Conservation (phyloP, 2,797 vertebrate genomes). For the Acropternis orthonyx region DNA sequence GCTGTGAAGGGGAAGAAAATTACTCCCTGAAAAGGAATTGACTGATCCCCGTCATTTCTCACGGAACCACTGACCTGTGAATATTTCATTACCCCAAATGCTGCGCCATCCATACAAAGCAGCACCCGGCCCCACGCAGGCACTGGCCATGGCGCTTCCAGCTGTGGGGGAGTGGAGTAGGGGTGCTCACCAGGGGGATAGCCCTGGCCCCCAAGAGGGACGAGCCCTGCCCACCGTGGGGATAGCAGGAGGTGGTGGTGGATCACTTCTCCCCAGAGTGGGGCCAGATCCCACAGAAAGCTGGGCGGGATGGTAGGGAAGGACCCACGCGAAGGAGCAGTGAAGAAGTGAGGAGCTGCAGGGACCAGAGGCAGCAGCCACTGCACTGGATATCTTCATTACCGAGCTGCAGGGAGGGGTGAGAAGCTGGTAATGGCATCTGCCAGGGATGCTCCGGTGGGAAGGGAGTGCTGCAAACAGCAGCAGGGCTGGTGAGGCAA, state of each 20-base stretch:
- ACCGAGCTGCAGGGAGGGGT: background rate
- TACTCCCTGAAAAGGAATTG: conserved; percentile 91
- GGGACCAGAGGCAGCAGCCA: background rate
- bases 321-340: accelerated
- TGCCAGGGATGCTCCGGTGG: background rate
- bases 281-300: background rate
- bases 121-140: background rate
- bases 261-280: accelerated
- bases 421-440: background rate
- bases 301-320: background rate
- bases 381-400: background rate
- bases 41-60: conserved; percentile 95
- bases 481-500: background rate
- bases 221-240: accelerated
- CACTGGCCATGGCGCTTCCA: background rate
- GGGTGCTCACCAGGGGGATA: accelerated
- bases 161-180: accelerated
- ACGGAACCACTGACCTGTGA: conserved; percentile 96
- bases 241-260: accelerated
- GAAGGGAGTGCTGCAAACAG: background rate
- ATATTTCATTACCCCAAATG: conserved; percentile 95
- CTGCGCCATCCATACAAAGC: conserved; percentile 85
- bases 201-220: background rate
- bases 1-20: conserved; percentile 86
- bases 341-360: background rate